phyloP scores from a whole-genome alignment of 2,113 vertebrate genomes.

The Indicator maculatus region DNA sequence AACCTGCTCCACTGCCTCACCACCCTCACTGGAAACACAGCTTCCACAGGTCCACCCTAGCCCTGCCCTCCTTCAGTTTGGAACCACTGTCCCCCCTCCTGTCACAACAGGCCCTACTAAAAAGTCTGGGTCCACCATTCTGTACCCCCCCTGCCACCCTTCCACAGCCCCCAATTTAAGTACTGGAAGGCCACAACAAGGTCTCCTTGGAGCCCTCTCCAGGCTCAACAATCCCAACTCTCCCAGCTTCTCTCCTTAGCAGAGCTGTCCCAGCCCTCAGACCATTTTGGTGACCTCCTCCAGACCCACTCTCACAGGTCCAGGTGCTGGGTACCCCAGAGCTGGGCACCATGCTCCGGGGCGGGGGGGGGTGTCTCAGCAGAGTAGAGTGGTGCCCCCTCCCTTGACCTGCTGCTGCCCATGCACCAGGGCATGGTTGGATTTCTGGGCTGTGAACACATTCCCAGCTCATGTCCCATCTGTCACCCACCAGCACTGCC shows the following conservation, averaged over 20 bases:
- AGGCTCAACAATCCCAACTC: background rate
- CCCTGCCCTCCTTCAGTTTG: background rate
- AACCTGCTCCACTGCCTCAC: background rate
- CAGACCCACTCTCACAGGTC: background rate
- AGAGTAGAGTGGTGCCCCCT: background rate
- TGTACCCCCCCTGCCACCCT: background rate
- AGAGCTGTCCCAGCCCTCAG: background rate
- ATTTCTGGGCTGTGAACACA: rapidly evolving
- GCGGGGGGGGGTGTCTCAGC: background rate
- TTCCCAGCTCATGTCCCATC: background rate
- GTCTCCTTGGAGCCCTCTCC: background rate
- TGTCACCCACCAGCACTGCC: background rate
- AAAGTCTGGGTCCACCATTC: background rate
- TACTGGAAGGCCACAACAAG: background rate
- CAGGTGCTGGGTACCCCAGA: background rate
- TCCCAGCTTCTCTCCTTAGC: background rate
- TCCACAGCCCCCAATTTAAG: too few relatives aligned
- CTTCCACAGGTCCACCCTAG: background rate
- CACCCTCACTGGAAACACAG: background rate
- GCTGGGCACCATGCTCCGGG: rapidly evolving
- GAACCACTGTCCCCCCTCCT: background rate
- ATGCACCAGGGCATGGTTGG: rapidly evolving
- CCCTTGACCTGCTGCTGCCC: rapidly evolving
- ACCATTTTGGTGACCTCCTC: background rate
- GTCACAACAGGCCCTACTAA: background rate